phyloP scores from a whole-genome alignment of 2,797 vertebrate species.

The Megalops cyprinoides region DNA sequence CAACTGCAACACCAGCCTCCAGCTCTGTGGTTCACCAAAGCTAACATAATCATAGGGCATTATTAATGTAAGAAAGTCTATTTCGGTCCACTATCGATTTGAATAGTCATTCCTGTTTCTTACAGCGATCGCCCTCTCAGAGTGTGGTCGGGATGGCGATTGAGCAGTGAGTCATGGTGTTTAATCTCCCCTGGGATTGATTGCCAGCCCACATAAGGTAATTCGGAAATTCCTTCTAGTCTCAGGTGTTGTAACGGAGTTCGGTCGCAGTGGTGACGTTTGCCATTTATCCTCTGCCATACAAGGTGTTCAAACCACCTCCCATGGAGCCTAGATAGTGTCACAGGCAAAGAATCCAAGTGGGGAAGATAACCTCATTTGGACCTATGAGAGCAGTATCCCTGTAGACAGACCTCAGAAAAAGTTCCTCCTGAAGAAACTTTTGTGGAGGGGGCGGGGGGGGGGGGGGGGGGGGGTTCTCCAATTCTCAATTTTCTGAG shows the following conservation, averaged over 20 bases:
- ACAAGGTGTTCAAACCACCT: too few species aligned
- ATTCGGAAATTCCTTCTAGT: not conserved
- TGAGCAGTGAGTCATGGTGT: not conserved
- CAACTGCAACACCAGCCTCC: too few species aligned
- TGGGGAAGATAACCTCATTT: not conserved
- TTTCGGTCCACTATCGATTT: not conserved
- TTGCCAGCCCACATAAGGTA: not conserved
- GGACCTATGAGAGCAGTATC: not conserved
- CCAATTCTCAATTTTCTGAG: not conserved
- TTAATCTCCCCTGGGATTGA: not conserved
- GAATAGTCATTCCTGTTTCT: not conserved
- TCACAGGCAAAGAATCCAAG: not conserved
- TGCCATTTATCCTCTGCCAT: too few species aligned
- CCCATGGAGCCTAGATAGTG: too few species aligned
- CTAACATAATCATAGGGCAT: conserved; percentile 7
- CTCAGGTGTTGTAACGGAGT: too few species aligned
- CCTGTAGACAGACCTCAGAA: not conserved
- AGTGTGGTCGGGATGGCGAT: not conserved
- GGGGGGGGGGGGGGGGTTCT: not conserved
- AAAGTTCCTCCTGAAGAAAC: too few species aligned
- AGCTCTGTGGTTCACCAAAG: not conserved
- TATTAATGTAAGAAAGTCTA: conserved; percentile 2
- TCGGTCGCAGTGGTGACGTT: too few species aligned
- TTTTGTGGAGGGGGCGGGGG: too few species aligned
- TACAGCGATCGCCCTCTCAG: not conserved